Percentiles rank a stretch among this genome's conserved stretches.
These are phyloP conservation scores for Enteromius paludinosus DNA, from an alignment of 2,797 vertebrate species.

Conservation along the genomic window DNA sequence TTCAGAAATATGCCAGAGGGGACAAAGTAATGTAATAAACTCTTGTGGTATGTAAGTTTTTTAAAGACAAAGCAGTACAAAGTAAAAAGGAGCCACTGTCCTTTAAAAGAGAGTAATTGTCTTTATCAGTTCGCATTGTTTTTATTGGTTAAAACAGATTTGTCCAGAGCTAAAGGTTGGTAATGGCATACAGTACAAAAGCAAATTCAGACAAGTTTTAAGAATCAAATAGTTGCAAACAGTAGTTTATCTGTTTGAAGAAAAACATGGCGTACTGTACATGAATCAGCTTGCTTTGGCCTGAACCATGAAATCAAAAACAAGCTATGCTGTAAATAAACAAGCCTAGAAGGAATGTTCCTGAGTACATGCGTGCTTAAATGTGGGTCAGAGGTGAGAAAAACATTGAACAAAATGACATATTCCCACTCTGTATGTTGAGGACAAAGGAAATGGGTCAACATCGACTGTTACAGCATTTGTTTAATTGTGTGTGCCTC, in stretches of 20 bases:
- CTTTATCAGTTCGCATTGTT: background rate
- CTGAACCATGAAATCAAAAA: conserved; percentile 20
- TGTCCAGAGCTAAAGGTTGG: background rate
- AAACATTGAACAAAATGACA: conserved; percentile 21
- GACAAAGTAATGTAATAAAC: conserved; percentile 30
- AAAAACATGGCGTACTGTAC: background rate
- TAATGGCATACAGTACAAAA: background rate
- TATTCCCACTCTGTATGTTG: conserved; percentile 4
- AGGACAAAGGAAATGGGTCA: conserved; percentile 52
- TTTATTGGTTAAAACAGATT: background rate
- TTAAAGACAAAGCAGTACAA: background rate
- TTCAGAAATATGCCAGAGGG: background rate
- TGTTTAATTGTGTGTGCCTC: conserved; percentile 25
- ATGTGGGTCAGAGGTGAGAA: conserved; percentile 52
- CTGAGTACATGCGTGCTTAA: conserved; percentile 4
- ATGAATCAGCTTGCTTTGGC: conserved; percentile 23
- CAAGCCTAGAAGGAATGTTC: conserved; percentile 2
- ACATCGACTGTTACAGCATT: conserved; percentile 1
- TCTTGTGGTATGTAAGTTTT: background rate
- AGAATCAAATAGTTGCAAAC: background rate
- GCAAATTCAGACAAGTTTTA: background rate
- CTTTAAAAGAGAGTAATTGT: background rate
- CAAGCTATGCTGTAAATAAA: conserved; percentile 21
- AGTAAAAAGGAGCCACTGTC: background rate
- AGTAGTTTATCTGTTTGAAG: conserved; percentile 1